These are phyloP conservation scores for Forbesichthys papilliferus DNA, from an alignment of 2,113 vertebrate genomes.

Conservation along the genomic window DNA sequence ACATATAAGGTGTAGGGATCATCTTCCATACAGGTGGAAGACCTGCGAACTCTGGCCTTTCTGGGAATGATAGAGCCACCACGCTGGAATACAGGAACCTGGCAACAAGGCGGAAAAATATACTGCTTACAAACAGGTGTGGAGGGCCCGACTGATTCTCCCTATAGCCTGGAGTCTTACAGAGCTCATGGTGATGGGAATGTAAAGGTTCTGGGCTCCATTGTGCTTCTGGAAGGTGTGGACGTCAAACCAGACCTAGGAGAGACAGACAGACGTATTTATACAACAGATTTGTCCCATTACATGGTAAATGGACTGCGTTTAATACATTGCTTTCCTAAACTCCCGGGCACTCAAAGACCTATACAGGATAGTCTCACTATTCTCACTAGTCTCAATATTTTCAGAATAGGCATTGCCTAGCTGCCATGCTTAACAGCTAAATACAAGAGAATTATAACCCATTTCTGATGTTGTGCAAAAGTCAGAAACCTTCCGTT, in stretches of 20 bases:
- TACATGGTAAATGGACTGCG: no score
- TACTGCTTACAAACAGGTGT: neutral
- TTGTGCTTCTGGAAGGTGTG: conserved; percentile 84
- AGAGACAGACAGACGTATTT: neutral
- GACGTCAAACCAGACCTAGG: conserved; percentile 87
- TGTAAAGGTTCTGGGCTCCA: conserved; percentile 83
- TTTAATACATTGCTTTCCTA: no score
- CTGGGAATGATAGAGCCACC: conserved; percentile 87
- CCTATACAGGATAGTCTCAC: no score
- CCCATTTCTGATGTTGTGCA: no score
- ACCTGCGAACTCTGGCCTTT: conserved; percentile 84
- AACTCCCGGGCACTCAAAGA: no score
- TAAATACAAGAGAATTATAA: no score
- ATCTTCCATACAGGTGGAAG: conserved; percentile 84
- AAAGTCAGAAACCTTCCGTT: no score
- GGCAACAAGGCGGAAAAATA: neutral
- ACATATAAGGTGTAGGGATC: conserved; percentile 88
- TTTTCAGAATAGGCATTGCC: no score
- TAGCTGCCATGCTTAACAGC: no score
- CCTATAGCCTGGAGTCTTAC: conserved; percentile 32
- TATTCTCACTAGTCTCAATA: no score
- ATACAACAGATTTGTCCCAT: neutral
- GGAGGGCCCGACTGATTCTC: neutral
- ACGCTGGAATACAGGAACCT: conserved; percentile 90
- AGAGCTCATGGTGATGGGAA: conserved; percentile 82